phyloP scores from a whole-genome alignment of 2,797 vertebrate species.

The Rhabdophis nuchalis region DNA sequence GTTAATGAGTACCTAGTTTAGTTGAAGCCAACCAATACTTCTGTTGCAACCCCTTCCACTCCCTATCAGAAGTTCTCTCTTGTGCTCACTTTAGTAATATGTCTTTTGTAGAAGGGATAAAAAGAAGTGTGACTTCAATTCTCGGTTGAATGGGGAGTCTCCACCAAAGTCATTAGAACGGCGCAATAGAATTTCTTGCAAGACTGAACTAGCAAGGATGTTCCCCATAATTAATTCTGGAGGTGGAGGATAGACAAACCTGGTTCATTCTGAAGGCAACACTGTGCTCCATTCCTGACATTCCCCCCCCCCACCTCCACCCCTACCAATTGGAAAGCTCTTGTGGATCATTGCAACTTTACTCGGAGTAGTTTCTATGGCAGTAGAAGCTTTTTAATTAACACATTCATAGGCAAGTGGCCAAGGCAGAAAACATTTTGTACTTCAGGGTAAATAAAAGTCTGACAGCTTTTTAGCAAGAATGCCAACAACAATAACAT shows the following conservation, averaged over 20 bases:
- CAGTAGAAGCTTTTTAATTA: background rate
- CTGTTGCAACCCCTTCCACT: background rate
- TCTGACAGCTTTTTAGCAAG: constrained; percentile 25
- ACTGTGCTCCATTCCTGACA: background rate
- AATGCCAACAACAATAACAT: background rate
- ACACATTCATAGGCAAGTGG: background rate
- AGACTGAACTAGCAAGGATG: background rate
- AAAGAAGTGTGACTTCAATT: background rate
- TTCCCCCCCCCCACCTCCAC: background rate
- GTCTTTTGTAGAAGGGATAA: background rate
- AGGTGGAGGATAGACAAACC: background rate
- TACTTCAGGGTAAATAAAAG: constrained; percentile 14
- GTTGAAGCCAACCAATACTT: background rate
- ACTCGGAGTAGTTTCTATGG: constrained; percentile 5
- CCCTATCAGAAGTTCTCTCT: background rate
- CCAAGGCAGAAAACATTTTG: constrained; percentile 14
- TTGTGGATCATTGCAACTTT: background rate
- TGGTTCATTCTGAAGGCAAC: background rate
- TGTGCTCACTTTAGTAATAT: background rate
- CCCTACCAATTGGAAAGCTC: background rate
- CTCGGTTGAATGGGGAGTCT: background rate
- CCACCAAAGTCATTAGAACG: background rate
- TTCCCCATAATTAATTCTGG: background rate
- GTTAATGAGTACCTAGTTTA: background rate
- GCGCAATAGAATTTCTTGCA: background rate